Evolutionary conservation across 2,113 vertebrate genomes (phyloP), one percentile per base, ranked within the genome.

Genomic region (Pithys albifrons): DNA sequence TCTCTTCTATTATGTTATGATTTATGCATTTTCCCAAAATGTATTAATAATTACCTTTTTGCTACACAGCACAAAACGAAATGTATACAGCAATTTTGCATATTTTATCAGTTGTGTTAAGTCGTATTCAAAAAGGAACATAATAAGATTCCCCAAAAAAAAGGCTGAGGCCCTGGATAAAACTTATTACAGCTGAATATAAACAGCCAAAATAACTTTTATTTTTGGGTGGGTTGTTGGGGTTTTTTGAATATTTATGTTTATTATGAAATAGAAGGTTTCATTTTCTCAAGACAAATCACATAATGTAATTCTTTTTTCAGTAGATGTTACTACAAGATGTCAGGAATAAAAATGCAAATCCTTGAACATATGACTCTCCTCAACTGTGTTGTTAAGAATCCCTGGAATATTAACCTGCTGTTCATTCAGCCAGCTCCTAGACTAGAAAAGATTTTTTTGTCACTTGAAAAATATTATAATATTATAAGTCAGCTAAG

Each of bases 391-490:
- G 15, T 57, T 85, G 88, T 65, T 76, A 78, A 94, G 76, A 92
- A 77, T 62, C 51, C 70, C 23, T 87, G 28, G 27, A 45, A 84
- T 61, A 79, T 35, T 89, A 67, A 75, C 33, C 39, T 91, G 71
- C 72, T 75, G 43, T 37, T 89, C 89, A 49, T 91, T 89, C 62
- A 79, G 37, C 28, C 64, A 82, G 59, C 41, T 95, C 22, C n/a
- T 92, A 71, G 19, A 83, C 85, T 64, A 90, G 16, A 52, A 91
- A 94, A 96, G 31, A 33, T 15, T 31, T 46, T 31, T 84, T 65
- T 46, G 65, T 91, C 72, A 81, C 66, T 93, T 91, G 51, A 48
- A 93, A 95, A 92, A 43, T 39, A 79, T 65, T 41, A 97, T 93
- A 85, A 92, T 91, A 48, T 85, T n/a, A 2, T 57, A 77, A 69